A percentile compares a stretch with the other conserved stretches of the same genome.
Conservation (phyloP, 30 jellyfish, hydroid and myxozoan species). For the Aurelia sp. region DNA sequence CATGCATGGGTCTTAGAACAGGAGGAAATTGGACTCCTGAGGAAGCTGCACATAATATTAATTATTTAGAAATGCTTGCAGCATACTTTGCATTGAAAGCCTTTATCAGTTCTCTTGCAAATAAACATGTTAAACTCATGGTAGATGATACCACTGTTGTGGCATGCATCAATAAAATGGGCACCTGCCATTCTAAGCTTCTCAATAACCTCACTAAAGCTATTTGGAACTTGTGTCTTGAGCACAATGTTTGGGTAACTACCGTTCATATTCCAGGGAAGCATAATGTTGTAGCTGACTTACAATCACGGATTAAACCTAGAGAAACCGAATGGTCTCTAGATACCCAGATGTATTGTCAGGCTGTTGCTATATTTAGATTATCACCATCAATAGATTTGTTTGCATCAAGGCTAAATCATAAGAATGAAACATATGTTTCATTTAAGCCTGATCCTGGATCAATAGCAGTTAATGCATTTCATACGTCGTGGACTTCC, state of each 20-base stretch:
- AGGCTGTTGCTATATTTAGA: conserved; percentile 1
- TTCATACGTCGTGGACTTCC: too few species aligned
- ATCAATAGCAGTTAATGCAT: too few species aligned
- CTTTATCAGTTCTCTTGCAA: neutral
- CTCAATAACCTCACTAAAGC: conserved; percentile 1
- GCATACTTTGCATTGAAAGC: too few species aligned
- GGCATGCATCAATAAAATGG: conserved; percentile 57
- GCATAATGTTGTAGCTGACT: conserved; percentile 43
- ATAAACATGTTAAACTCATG: conserved; percentile 55
- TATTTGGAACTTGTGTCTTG: conserved; percentile 41
- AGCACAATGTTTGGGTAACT: conserved; percentile 46
- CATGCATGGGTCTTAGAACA: conserved; percentile 10
- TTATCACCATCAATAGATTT: too few species aligned
- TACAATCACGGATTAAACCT: conserved; percentile 19
- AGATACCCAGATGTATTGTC: neutral
- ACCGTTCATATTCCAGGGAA: conserved; percentile 65
- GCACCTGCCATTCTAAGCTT: conserved; percentile 26
- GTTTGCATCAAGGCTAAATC: too few species aligned
- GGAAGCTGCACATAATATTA: too few species aligned
- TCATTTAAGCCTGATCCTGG: too few species aligned
- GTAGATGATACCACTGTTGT: conserved; percentile 74
- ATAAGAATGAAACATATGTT: too few species aligned
- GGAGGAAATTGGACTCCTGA: conserved; percentile 2
- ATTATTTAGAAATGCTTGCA: too few species aligned
- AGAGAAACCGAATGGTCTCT: conserved; percentile 65